A percentile compares a stretch with the other conserved stretches of the same genome.
phyloP scores from a whole-genome alignment of 2,797 vertebrate genomes.

The Hoplostethus atlanticus region DNA sequence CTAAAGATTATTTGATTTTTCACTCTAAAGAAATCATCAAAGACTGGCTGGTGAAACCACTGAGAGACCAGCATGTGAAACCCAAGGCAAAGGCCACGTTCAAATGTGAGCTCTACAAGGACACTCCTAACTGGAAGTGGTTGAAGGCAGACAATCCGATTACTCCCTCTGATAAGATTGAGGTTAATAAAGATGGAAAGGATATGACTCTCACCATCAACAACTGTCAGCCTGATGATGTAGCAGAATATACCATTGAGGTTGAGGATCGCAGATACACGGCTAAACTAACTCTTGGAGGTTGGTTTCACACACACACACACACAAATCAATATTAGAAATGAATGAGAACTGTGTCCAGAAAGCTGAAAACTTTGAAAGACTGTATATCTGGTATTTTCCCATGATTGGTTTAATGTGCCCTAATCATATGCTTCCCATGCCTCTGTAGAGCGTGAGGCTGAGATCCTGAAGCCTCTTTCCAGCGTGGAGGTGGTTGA shows the following conservation, averaged over 20 bases:
- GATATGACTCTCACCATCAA: constrained; percentile 89
- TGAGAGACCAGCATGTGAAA: constrained; percentile 97
- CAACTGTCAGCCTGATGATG: constrained; percentile 90
- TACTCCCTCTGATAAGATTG: constrained; percentile 90
- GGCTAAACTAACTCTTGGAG: constrained; percentile 95
- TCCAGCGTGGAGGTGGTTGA: constrained; percentile 93
- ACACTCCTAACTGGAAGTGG: constrained; percentile 96
- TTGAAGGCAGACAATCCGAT: constrained; percentile 94
- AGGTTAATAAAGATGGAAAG: constrained; percentile 91
- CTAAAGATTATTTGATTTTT: constrained; percentile 39
- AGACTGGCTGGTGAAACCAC: constrained; percentile 96
- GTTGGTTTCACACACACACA: constrained; percentile 72
- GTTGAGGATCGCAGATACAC: constrained; percentile 94
- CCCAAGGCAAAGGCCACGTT: constrained; percentile 94
- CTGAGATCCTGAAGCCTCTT: constrained; percentile 93
- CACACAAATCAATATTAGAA: too few relatives aligned
- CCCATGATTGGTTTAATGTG: too few relatives aligned
- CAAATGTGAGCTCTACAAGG: constrained; percentile 90
- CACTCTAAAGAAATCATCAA: constrained; percentile 91
- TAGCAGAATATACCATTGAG: constrained; percentile 91
- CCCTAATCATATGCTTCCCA: neutral
- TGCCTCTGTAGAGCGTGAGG: constrained; percentile 89
- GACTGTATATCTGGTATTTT: too few relatives aligned
- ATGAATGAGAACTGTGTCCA: neutral
- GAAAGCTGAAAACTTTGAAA: too few relatives aligned